Evolutionary conservation across 2,888 invertebrate genomes (phyloP), one percentile per base, ranked within the genome.

Genomic region (Hyppa rectilinea): DNA sequence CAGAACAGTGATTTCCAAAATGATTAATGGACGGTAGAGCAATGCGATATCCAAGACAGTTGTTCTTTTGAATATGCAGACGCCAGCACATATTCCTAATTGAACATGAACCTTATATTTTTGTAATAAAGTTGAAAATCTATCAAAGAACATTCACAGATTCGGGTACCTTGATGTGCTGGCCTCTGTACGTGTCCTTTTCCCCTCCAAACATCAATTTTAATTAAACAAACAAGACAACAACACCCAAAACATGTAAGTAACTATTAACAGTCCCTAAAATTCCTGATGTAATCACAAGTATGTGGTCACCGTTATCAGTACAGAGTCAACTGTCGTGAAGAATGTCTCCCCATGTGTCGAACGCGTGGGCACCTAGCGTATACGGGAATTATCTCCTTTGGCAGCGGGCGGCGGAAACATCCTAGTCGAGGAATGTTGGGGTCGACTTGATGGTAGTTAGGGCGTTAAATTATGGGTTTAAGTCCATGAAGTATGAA

Each of bases 351-450:
- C 55, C 82, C 69, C 63, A 61, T 55, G 71, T 71, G 63, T 70
- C 61, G 78, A 68, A 63, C 45, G 52, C 75, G 75, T 77, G 78
- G 80, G 70, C 77, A 84, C 80, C 74, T 64, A 75, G 63, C 66
- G 72, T 62, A n/a, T n/a, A 58, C 20, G 78, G 63, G 68, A 81
- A 87, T 88, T 87, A 85, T 87, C 87, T 85, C 59, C 74, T 84
- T 84, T 83, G 23, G 74, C 84, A 75, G 83, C 77, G 55, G 82
- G 86, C 59, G 79, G 81, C 77, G 82, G 84, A 81, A 82, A 77
- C 66, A 55, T 65, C 52, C 62, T 66, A 53, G 66, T 60, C 17
- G 12, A 34, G 56, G 64, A 78, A 73, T 70, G 56, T 61, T 23
- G 59, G 63, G 67, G 56, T 36, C 49, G 23, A n/a, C 29, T 23